Conservation (phyloP, 2,888 invertebrate genomes). For the Acronicta leporina region DNA sequence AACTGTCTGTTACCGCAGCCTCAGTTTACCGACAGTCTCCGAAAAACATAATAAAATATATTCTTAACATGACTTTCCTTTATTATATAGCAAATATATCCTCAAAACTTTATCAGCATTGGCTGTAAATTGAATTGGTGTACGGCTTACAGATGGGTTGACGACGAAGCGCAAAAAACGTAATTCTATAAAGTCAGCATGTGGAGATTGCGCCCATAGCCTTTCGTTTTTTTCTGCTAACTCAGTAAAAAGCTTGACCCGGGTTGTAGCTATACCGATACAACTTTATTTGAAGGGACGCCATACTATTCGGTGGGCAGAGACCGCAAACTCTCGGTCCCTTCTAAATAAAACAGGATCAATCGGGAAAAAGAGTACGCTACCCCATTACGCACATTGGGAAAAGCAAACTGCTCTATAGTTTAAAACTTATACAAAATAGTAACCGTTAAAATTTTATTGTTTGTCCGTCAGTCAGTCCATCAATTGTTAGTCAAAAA, state of each 20-base stretch:
- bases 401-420: no score
- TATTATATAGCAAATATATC: slow-evolving; percentile 14
- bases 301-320: slow-evolving; percentile 6
- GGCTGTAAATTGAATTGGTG: slow-evolving; percentile 47
- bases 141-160: slow-evolving; percentile 18
- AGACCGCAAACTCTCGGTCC: slow-evolving; percentile 15
- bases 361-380: slow-evolving; percentile 5
- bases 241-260: slow-evolving; percentile 45
- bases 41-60: no score
- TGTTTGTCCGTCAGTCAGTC: no score
- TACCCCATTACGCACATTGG: background rate
- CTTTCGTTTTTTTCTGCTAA: slow-evolving; percentile 43
- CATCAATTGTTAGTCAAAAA: no score
- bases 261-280: slow-evolving; percentile 25
- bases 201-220: slow-evolving; percentile 39
- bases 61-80: background rate
- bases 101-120: slow-evolving; percentile 29
- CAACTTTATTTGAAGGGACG: slow-evolving; percentile 38
- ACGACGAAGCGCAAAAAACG: slow-evolving; percentile 32
- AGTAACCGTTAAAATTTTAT: no score
- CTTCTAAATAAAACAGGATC: slow-evolving; percentile 13
- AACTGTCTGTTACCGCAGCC: no score
- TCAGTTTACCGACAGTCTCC: no score
- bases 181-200: slow-evolving; percentile 47
- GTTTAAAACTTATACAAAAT: no score